phyloP scores from a whole-genome alignment of 2,797 vertebrate species.

The Euthynnus affinis region DNA sequence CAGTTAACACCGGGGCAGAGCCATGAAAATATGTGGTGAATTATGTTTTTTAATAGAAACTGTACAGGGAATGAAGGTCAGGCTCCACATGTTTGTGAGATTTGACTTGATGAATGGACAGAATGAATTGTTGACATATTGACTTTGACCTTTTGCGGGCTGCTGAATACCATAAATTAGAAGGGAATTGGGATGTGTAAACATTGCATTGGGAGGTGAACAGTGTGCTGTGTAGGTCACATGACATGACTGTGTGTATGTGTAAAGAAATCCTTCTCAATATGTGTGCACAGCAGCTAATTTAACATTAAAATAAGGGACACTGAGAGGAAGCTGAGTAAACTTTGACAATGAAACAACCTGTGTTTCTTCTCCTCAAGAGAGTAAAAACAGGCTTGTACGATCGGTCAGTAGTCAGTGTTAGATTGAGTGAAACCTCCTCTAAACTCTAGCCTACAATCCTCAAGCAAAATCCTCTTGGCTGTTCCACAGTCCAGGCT shows the following conservation, averaged over 20 bases:
- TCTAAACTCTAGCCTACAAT: too few species aligned
- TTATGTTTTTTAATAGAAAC: constrained; percentile 21
- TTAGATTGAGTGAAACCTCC: too few species aligned
- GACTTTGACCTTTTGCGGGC: constrained; percentile 50
- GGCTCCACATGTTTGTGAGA: constrained; percentile 42
- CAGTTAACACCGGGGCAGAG: constrained; percentile 20
- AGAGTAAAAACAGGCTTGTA: neutral
- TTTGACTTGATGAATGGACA: constrained; percentile 59
- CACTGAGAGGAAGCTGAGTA: neutral
- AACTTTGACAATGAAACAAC: neutral
- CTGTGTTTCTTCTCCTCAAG: neutral
- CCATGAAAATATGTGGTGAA: constrained; percentile 24
- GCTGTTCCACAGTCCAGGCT: too few species aligned
- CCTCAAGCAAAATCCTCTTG: too few species aligned
- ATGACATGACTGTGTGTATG: neutral
- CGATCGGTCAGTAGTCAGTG: too few species aligned
- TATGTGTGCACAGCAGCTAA: neutral
- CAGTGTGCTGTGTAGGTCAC: neutral
- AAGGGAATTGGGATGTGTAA: constrained; percentile 11
- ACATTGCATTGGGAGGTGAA: neutral
- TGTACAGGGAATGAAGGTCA: constrained; percentile 52
- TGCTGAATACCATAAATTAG: constrained; percentile 45
- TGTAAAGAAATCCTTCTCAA: neutral
- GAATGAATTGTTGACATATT: constrained; percentile 35
- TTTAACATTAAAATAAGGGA: neutral